These are phyloP conservation scores for Ariopsis seemanni DNA, from an alignment of 2,113 vertebrate genomes.

Conservation along the genomic window DNA sequence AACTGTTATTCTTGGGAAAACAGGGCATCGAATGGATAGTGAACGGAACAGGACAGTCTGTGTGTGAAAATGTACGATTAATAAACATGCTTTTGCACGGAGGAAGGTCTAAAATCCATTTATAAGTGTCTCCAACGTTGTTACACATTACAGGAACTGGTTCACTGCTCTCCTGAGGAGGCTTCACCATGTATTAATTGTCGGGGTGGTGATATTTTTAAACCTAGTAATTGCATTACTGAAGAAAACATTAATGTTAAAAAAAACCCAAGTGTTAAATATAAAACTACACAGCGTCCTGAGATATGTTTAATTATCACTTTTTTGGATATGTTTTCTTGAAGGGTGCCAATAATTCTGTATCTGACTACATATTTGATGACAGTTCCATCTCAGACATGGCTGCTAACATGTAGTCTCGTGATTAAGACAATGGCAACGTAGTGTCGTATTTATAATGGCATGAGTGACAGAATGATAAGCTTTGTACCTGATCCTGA, in stretches of 20 bases:
- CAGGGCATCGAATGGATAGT: neutral
- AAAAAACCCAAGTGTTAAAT: neutral
- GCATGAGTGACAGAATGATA: neutral
- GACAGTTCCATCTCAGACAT: neutral
- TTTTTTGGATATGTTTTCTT: neutral
- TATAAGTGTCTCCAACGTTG: neutral
- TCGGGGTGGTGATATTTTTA: neutral
- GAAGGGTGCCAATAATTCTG: neutral
- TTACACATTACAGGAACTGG: neutral
- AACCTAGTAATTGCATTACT: neutral
- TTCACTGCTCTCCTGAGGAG: neutral
- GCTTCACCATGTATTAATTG: neutral
- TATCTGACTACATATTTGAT: neutral
- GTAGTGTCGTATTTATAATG: neutral
- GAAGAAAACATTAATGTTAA: neutral
- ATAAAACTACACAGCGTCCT: neutral
- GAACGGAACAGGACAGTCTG: neutral
- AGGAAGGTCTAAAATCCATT: neutral
- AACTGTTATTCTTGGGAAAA: neutral
- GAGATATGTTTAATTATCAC: neutral
- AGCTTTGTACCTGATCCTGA: neutral
- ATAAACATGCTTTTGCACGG: neutral
- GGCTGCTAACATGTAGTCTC: neutral
- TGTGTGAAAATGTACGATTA: neutral
- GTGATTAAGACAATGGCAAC: neutral